phyloP scores from a whole-genome alignment of 2,797 vertebrate species.

The Morelia viridis region DNA sequence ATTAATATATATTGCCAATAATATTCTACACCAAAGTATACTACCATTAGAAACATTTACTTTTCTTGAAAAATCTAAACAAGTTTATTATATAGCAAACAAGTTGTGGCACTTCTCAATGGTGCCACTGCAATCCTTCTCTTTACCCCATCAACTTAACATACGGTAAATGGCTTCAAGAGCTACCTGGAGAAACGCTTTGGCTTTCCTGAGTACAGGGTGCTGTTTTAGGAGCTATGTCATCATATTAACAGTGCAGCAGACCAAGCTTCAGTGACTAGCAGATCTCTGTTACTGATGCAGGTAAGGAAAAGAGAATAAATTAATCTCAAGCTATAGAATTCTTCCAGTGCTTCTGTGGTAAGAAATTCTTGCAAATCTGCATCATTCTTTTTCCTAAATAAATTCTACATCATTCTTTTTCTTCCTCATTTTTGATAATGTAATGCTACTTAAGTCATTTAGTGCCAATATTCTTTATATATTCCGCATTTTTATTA shows the following conservation, averaged over 20 bases:
- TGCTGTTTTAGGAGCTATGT: conserved; percentile 2
- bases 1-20: not conserved
- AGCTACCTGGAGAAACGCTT: not conserved
- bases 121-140: not conserved
- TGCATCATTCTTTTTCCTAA: not conserved
- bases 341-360: too few relatives aligned
- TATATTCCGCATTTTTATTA: not conserved
- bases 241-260: conserved; percentile 13
- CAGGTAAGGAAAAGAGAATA: not conserved
- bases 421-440: not conserved
- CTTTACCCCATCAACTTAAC: not conserved
- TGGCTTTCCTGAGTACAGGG: not conserved
- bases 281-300: conserved; percentile 17
- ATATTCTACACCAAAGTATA: not conserved
- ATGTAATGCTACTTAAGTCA: not conserved
- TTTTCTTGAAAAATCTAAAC: not conserved
- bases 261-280: conserved; percentile 20
- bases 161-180: not conserved
- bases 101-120: not conserved
- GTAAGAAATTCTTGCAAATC: not conserved
- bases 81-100: not conserved
- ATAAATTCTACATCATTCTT: not conserved
- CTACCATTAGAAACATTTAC: not conserved
- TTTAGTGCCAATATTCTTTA: not conserved
- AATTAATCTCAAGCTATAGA: not conserved